Base-by-base conservation (phyloP, 1,140 invertebrate species). In the Hermetia illucens region DNA sequence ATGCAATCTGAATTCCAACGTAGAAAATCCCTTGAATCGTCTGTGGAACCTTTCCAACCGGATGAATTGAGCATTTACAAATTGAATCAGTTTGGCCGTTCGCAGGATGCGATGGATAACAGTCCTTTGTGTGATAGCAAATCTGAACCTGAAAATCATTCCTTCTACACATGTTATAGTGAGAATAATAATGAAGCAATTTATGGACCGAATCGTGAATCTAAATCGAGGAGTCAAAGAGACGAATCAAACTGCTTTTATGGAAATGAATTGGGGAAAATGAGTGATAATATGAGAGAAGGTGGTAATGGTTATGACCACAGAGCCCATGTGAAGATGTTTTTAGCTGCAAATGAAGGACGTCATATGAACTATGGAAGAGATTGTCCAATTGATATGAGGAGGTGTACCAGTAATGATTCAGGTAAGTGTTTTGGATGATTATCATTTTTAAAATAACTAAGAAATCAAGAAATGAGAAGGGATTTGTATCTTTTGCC, bases 341-440 rank as follows among this genome's bases (percentile, higher is more conserved):
- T 32, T 32, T 29, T 58, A 44, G 53, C 55, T 35, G 53, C 49
- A 34, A 55, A 49, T 19, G 55, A 53, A 36, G 42, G 51, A 32
- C 39, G 38, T 2, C 12, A 15, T 12, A 46, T 52, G 27, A 53
- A 53, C 24, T 44, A 55, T 44, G 46, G 47, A 35, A 30, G 34
- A 15, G 37, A 39, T 22, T 36, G 36, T 30, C 55, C 58, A 2
- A 44, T 61, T 12, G 58, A 61, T 46, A 61, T 61, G 58, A 44
- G 58, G 42, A 48, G 58, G 24, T 60, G 58, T 46, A 50, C 49
- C 25, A 56, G 48, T 45, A 58, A 59, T 38, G 57, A 60, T 34
- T 61, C 58, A 48, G 58, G 58, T 61, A 47, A 52, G 50, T 15
- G 8, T n/a, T n/a, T n/a, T n/a, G n/a, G n/a, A n/a, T n/a, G n/a